Percentiles rank a stretch among this genome's conserved stretches.
Conservation (phyloP, 2,888 invertebrate genomes). For the Cepaea hortensis region DNA sequence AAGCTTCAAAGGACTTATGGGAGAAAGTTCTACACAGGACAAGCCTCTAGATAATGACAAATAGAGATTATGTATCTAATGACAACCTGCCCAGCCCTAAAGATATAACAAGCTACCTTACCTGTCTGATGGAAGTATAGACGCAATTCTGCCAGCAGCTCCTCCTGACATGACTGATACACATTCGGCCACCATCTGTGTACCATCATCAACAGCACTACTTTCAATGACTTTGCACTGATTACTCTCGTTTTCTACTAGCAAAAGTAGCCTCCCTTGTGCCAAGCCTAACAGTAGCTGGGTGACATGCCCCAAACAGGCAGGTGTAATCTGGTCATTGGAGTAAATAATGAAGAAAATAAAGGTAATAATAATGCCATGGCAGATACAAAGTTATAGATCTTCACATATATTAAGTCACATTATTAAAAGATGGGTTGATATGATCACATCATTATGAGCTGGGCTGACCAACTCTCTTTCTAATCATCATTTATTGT, state of each 20-base stretch:
- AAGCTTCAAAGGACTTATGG: too few relatives aligned
- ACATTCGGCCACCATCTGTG: constrained; percentile 13
- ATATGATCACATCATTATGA: too few relatives aligned
- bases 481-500: too few relatives aligned
- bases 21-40: too few relatives aligned
- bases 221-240: not conserved
- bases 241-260: constrained; percentile 3
- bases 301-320: constrained; percentile 25
- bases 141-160: not conserved
- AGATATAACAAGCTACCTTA: not conserved
- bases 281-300: constrained; percentile 35
- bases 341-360: not conserved
- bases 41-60: too few relatives aligned
- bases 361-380: too few relatives aligned
- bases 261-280: constrained; percentile 30
- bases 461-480: too few relatives aligned
- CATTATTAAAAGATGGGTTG: too few relatives aligned
- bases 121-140: constrained; percentile 22
- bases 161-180: not conserved
- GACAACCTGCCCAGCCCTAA: too few relatives aligned
- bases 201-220: not conserved
- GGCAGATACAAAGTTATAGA: too few relatives aligned
- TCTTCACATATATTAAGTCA: too few relatives aligned
- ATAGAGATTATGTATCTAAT: too few relatives aligned
- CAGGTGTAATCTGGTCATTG: constrained; percentile 9